Percentiles rank a stretch among this genome's conserved stretches.
Evolutionary conservation across 1,140 invertebrate genomes (phyloP).

Genomic region (Drosophila elegans): DNA sequence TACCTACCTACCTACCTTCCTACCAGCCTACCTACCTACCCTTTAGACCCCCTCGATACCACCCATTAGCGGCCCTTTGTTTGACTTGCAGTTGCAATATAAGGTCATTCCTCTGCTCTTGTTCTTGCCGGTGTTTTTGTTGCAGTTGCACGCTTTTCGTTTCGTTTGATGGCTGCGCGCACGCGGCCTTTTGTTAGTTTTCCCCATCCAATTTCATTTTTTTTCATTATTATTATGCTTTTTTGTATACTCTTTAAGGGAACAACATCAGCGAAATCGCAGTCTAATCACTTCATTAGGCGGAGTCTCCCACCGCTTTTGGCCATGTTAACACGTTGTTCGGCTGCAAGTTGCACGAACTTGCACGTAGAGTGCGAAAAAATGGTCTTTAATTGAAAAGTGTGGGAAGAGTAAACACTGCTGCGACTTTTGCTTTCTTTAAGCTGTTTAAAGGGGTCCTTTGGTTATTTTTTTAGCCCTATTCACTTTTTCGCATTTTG

Average conservation of each 20-base stretch:
- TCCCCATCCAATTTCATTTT: slow-evolving; percentile 41
- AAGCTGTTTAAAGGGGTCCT: not conserved
- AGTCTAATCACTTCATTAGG: slow-evolving; percentile 48
- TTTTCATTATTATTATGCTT: slow-evolving; percentile 46
- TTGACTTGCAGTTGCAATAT: slow-evolving; percentile 82
- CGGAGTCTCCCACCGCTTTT: slow-evolving; percentile 14
- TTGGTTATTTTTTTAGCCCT: not conserved
- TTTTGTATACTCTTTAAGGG: slow-evolving; percentile 35
- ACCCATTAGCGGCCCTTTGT: slow-evolving; percentile 78
- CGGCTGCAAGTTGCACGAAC: slow-evolving; percentile 37
- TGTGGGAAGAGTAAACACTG: slow-evolving; percentile 8
- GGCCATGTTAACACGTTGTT: slow-evolving; percentile 48
- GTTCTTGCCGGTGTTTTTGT: slow-evolving; percentile 50
- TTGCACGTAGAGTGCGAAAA: slow-evolving; percentile 11
- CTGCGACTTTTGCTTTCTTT: slow-evolving; percentile 32
- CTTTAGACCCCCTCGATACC: slow-evolving; percentile 22
- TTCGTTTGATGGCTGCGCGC: slow-evolving; percentile 78
- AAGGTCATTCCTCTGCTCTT: slow-evolving; percentile 81
- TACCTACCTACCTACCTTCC: not conserved
- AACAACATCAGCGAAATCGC: slow-evolving; percentile 33
- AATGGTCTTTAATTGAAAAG: slow-evolving; percentile 9
- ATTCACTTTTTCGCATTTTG: not conserved
- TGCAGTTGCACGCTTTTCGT: slow-evolving; percentile 78
- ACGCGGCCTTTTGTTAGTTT: slow-evolving; percentile 81
- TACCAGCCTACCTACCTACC: not conserved